Evolutionary conservation across 1,140 invertebrate species (phyloP).

Genomic region (Tetraneura akinire): DNA sequence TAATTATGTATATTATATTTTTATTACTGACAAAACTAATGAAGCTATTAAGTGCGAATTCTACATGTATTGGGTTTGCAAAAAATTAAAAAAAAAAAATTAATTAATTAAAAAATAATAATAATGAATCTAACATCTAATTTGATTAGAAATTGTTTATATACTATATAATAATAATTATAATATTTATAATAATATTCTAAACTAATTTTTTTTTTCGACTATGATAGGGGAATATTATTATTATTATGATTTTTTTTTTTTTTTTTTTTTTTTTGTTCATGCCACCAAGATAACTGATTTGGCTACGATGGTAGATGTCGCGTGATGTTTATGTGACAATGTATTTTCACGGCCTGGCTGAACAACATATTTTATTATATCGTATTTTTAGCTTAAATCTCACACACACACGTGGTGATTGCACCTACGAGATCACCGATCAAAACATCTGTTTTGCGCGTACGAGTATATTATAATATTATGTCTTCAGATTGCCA

Average conservation of each 20-base stretch:
- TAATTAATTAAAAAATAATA: conserved; percentile 24
- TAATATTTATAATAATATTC: conserved; percentile 23
- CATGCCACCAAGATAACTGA: conserved; percentile 51
- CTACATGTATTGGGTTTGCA: conserved; percentile 50
- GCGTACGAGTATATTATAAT: too few relatives aligned
- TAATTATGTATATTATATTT: conserved; percentile 39
- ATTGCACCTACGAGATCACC: conserved; percentile 13
- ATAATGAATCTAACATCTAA: conserved; percentile 45
- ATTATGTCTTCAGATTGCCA: background rate
- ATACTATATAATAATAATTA: conserved; percentile 20
- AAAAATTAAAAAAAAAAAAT: conserved; percentile 17
- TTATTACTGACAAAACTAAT: conserved; percentile 50
- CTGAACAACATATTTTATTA: conserved; percentile 10
- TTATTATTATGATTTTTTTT: too few relatives aligned
- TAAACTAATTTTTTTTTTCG: conserved; percentile 45
- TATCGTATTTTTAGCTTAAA: conserved; percentile 47
- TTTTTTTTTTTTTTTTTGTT: conserved; percentile 17
- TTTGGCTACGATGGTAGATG: conserved; percentile 51
- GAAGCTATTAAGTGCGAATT: conserved; percentile 49
- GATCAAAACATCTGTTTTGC: conserved; percentile 31
- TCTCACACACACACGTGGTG: conserved; percentile 7
- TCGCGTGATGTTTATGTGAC: conserved; percentile 44
- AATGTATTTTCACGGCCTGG: conserved; percentile 50
- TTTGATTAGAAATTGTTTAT: conserved; percentile 19
- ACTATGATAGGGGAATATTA: conserved; percentile 26